These are phyloP conservation scores for Speoplatyrhinus poulsoni DNA, from an alignment of 2,113 vertebrate genomes.

Conservation along the genomic window DNA sequence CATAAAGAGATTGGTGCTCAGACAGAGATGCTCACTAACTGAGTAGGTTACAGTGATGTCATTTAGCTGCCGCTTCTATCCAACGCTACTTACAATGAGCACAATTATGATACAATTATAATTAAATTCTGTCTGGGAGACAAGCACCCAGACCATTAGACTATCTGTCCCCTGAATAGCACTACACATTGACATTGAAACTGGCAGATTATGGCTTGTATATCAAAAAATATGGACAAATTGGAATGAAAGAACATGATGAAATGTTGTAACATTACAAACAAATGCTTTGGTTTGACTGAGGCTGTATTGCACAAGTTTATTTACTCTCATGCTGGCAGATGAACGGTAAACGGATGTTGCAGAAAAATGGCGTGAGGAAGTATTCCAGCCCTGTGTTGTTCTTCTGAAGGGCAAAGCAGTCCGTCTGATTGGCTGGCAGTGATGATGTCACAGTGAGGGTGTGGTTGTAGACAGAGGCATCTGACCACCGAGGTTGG, in stretches of 20 bases:
- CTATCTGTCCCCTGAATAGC: background rate
- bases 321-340: constrained; percentile 87
- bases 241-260: background rate
- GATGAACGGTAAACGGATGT: constrained; percentile 82
- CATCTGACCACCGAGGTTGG: constrained; percentile 80
- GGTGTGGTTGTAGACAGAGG: constrained; percentile 75
- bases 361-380: constrained; percentile 84
- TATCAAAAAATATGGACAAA: no score
- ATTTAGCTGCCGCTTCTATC: no score
- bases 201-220: no score
- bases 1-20: background rate
- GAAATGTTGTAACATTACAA: background rate
- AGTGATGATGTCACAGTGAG: constrained; percentile 62
- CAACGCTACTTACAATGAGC: no score
- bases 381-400: constrained; percentile 78
- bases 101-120: background rate
- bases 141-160: no score
- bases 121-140: background rate
- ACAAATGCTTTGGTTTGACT: background rate
- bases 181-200: background rate
- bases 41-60: no score
- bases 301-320: constrained; percentile 12
- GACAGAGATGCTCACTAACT: background rate
- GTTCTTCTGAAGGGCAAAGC: constrained; percentile 85
- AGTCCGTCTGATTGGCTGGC: constrained; percentile 81